Percentiles rank a stretch among this genome's conserved stretches.
Evolutionary conservation across 2,797 vertebrate species (phyloP).

Genomic region (Chaunax sp.): DNA sequence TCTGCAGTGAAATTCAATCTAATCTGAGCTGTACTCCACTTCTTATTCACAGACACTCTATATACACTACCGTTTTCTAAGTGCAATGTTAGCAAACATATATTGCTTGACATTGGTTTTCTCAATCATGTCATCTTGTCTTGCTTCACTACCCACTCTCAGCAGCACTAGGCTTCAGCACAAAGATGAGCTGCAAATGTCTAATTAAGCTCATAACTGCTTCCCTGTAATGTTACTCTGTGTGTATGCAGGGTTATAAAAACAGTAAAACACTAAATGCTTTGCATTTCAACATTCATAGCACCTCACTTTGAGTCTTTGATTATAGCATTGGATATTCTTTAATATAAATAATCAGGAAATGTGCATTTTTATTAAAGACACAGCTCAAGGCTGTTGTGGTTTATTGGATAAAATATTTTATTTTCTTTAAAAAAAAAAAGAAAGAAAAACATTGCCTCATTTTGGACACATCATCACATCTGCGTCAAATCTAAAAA

Average conservation of each 20-base stretch:
- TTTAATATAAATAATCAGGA: background rate
- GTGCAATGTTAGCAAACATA: background rate
- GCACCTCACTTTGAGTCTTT: constrained; percentile 1
- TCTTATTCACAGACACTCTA: background rate
- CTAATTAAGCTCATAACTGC: constrained; percentile 25
- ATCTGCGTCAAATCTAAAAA: constrained; percentile 1
- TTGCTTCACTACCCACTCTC: background rate
- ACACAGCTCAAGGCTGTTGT: background rate
- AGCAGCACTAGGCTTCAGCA: background rate
- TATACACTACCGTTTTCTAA: background rate
- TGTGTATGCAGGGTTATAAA: constrained; percentile 6
- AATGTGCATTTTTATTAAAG: background rate
- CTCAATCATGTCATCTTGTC: constrained; percentile 4
- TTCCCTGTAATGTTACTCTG: constrained; percentile 43
- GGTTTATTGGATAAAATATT: background rate
- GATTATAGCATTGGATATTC: background rate
- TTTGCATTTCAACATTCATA: background rate
- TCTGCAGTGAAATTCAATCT: constrained; percentile 13
- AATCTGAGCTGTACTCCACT: background rate
- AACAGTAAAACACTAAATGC: background rate
- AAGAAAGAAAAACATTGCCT: background rate
- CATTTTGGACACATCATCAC: background rate
- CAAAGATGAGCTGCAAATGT: constrained; percentile 18
- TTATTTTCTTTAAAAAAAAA: background rate
- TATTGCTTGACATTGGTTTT: background rate